phyloP scores from a whole-genome alignment of 2,113 vertebrate genomes.

The Mobula hypostoma region DNA sequence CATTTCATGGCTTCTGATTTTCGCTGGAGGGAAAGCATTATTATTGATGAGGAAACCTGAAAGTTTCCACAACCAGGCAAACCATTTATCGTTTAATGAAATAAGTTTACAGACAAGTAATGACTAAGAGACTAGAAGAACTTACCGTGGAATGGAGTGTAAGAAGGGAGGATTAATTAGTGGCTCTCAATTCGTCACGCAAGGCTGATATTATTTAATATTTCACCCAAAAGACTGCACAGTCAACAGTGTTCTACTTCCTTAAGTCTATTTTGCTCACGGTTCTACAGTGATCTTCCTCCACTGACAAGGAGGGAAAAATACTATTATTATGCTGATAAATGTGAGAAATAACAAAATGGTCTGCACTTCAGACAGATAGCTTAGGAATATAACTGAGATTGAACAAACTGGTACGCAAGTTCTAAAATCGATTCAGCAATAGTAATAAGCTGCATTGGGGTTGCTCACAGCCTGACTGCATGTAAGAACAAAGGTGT shows the following conservation, averaged over 20 bases:
- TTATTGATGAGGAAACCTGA: too few species aligned
- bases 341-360: background rate
- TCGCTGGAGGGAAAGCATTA: background rate
- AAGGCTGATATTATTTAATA: background rate
- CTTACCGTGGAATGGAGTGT: background rate
- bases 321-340: background rate
- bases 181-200: background rate
- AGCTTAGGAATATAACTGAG: background rate
- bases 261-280: background rate
- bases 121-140: background rate
- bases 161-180: too few species aligned
- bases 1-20: too few species aligned
- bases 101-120: background rate
- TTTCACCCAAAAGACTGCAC: background rate
- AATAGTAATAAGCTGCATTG: background rate
- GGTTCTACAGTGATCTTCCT: background rate
- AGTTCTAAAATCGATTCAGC: background rate
- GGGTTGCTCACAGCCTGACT: background rate
- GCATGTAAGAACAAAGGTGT: background rate
- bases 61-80: background rate
- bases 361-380: background rate
- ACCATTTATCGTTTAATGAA: background rate
- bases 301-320: background rate
- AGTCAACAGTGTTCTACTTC: background rate
- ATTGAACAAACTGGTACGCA: background rate